These are phyloP conservation scores for Caenorhabditis inopinata DNA, from an alignment of 1,140 invertebrate genomes.

Conservation along the genomic window DNA sequence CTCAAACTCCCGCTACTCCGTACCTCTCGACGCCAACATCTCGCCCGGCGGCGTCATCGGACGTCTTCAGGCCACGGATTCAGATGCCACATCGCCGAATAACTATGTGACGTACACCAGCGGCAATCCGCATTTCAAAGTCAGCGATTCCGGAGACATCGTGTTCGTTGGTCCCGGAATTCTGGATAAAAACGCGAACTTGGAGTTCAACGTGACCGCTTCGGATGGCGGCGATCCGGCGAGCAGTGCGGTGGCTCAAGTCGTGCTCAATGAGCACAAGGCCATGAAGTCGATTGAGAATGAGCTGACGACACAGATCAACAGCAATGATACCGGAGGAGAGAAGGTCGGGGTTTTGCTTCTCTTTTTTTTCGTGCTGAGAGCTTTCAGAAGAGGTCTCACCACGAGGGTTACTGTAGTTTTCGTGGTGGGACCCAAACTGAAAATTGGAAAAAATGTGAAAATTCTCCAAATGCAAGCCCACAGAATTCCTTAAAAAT, in stretches of 20 bases:
- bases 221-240: slow-evolving; percentile 24
- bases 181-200: background rate
- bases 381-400: no score
- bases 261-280: slow-evolving; percentile 32
- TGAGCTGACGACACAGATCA: slow-evolving; percentile 31
- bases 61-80: slow-evolving; percentile 31
- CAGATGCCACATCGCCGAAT: slow-evolving; percentile 37
- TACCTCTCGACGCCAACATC: slow-evolving; percentile 30
- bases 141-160: slow-evolving; percentile 30
- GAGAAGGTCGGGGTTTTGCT: no score
- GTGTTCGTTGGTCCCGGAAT: background rate
- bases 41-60: slow-evolving; percentile 32
- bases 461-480: no score
- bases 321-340: slow-evolving; percentile 15
- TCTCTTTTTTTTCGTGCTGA: no score
- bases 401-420: no score
- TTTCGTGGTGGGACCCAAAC: no score
- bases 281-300: background rate
- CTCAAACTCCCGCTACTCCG: slow-evolving; percentile 29
- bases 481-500: no score
- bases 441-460: no score
- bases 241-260: background rate
- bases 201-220: slow-evolving; percentile 40
- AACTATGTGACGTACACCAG: slow-evolving; percentile 30
- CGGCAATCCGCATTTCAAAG: slow-evolving; percentile 13